Base-by-base conservation (phyloP, 1,140 invertebrate genomes). In the Drosophila seguyi region DNA sequence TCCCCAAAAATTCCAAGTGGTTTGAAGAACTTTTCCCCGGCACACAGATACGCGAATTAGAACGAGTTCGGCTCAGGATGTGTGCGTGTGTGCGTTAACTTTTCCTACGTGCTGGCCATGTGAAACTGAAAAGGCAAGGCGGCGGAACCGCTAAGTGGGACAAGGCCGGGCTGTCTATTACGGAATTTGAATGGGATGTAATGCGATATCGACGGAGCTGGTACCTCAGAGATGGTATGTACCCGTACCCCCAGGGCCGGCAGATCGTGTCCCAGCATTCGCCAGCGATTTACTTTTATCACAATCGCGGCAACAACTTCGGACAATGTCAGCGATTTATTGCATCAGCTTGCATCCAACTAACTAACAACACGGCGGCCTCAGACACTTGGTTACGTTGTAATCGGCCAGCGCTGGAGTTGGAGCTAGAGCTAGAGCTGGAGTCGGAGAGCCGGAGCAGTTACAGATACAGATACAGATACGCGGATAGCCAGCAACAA, bases 241-340 rank as follows among this genome's bases (percentile, higher is more conserved):
- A n/a, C 14, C 8, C 11, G 31, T 34, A 18, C 10, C 65, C 58
- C 13, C 13, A 41, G 65, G 42, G 22, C 29, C 66, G 7, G 22
- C n/a, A 42, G 52, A 72, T 72, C 68, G 67, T 72, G 68, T 72
- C 39, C 36, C 41, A 39, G 68, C 44, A 20, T 56, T 56, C 31
- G 48, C 31, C 68, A 85, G 76, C 74, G 81, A 85, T 85, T 85
- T 85, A 69, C 72, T 85, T 81, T 85, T 85, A 85, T 85, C 77
- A 67, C 81, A 85, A 61, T 41, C 41, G 48, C 66, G 31, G 22
- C 67, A 77, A 77, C 75, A 71, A 73, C 61, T 59, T 72, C 27
- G 61, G 79, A 83, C 80, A 87, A 77, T 83, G 79, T 79, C 63
- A 56, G 81, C 81, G 81, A 85, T 85, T 85, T 85, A 85, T 85